phyloP scores from a whole-genome alignment of 2,888 invertebrate species.

The Uloborus plumipes region DNA sequence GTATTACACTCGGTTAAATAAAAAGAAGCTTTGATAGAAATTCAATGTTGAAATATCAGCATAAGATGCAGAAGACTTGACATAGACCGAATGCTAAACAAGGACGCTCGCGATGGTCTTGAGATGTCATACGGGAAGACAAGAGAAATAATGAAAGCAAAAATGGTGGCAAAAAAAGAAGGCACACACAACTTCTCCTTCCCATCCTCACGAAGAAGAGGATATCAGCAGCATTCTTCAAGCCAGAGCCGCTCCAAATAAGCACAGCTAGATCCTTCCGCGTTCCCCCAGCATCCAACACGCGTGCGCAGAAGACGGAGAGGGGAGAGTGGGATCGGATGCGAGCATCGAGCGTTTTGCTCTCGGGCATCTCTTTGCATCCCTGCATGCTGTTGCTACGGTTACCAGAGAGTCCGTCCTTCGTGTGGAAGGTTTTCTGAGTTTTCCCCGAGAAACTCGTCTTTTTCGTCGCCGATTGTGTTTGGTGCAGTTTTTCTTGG shows the following conservation, averaged over 20 bases:
- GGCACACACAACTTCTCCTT: constrained; percentile 3
- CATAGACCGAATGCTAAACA: constrained; percentile 56
- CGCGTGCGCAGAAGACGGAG: constrained; percentile 25
- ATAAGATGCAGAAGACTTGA: constrained; percentile 12
- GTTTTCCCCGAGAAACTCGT: constrained; percentile 12
- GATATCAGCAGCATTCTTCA: constrained; percentile 56
- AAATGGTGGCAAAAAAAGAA: constrained; percentile 14
- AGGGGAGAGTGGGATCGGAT: constrained; percentile 30
- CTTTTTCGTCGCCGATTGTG: constrained; percentile 9
- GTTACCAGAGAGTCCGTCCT: constrained; percentile 28
- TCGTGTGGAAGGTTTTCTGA: constrained; percentile 14
- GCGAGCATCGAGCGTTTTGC: constrained; percentile 43
- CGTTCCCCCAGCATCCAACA: constrained; percentile 27
- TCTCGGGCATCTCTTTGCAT: constrained; percentile 64
- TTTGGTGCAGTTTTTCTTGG: background rate
- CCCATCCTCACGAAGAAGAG: constrained; percentile 26
- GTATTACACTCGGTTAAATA: no score
- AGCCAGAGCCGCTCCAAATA: constrained; percentile 57
- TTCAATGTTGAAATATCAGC: background rate
- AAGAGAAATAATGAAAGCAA: background rate
- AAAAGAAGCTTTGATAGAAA: no score
- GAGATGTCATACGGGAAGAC: constrained; percentile 7
- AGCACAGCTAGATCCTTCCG: constrained; percentile 59
- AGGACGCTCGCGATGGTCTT: constrained; percentile 50
- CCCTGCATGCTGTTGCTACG: constrained; percentile 60